phyloP scores from a whole-genome alignment of 2,797 vertebrate species.

The Pogoniulus pusillus region DNA sequence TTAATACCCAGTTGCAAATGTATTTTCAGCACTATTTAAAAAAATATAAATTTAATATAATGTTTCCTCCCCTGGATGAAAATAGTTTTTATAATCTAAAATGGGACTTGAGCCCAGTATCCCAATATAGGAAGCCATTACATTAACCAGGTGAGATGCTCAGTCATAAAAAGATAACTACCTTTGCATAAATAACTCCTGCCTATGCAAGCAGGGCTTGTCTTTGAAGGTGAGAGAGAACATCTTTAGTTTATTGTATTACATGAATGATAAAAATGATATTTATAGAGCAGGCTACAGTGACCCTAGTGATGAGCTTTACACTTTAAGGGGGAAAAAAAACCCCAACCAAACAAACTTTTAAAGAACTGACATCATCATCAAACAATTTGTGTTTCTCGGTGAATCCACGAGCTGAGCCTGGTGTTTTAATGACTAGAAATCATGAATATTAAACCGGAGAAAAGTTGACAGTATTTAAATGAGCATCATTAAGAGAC shows the following conservation, averaged over 20 bases:
- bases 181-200: slow-evolving; percentile 62
- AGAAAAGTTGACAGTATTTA: slow-evolving; percentile 85
- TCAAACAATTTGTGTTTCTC: slow-evolving; percentile 70
- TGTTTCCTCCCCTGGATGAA: slow-evolving; percentile 44
- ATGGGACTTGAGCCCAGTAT: slow-evolving; percentile 54
- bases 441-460: slow-evolving; percentile 84
- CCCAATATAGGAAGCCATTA: slow-evolving; percentile 55
- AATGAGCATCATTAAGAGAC: slow-evolving; percentile 86
- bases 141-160: slow-evolving; percentile 62
- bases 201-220: slow-evolving; percentile 14
- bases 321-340: slow-evolving; percentile 41
- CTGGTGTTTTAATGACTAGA: slow-evolving; percentile 79
- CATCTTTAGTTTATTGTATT: slow-evolving; percentile 37
- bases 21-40: slow-evolving; percentile 4
- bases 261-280: slow-evolving; percentile 38
- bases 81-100: slow-evolving; percentile 55
- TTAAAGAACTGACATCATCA: slow-evolving; percentile 65
- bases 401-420: slow-evolving; percentile 54
- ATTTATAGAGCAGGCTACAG: slow-evolving; percentile 50
- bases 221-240: slow-evolving; percentile 59
- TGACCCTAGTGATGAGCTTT: slow-evolving; percentile 43
- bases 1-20: slow-evolving; percentile 20
- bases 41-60: not conserved
- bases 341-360: not conserved
- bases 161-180: slow-evolving; percentile 55